Base-by-base conservation (phyloP, 2,888 invertebrate species). In the Diaperis boleti region DNA sequence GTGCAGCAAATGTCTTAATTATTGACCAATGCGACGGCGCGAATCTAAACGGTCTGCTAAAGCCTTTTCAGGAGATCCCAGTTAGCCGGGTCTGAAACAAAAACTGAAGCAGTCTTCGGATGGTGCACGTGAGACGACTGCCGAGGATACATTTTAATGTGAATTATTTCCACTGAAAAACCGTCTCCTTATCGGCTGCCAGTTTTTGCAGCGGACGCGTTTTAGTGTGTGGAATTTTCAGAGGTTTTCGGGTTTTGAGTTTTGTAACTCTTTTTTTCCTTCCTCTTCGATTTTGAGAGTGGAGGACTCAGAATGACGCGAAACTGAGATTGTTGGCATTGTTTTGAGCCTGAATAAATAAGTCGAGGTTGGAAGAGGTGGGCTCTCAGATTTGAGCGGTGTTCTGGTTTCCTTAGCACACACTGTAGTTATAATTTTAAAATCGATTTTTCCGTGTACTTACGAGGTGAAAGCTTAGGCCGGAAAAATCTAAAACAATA, bases 1-100 rank as follows among this genome's bases (percentile, higher is more conserved):
- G 77, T 78, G 79, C 75, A 78, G 79, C 79, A 80, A 81, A 81
- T 80, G 81, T 81, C 81, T 81, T 81, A 81, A 81, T 81, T 81
- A 81, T 81, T 78, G 79, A 71, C 72, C 72, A 74, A 74, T 73
- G 78, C 74, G 75, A 75, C 79, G 77, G 80, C 72, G 80, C 79
- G 81, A 81, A 81, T 81, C 78, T 76, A 81, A 81, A 81, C 81
- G 76, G 79, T 77, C 80, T 80, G 76, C 79, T 81, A 79, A 79
- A 75, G 74, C 81, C 81, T 78, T 81, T 81, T 81, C 77, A 77
- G 80, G 80, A 76, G 76, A 77, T 69, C 77, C 74, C 74, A 77
- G 73, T 77, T 76, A 71, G 76, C 76, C 75, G 73, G 73, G 49
- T 41, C 39, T 13, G 26, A 29, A 31, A 49, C 42, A 50, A 79